Conservation (phyloP, 2,888 invertebrate species). For the Dinocampus coccinellae region DNA sequence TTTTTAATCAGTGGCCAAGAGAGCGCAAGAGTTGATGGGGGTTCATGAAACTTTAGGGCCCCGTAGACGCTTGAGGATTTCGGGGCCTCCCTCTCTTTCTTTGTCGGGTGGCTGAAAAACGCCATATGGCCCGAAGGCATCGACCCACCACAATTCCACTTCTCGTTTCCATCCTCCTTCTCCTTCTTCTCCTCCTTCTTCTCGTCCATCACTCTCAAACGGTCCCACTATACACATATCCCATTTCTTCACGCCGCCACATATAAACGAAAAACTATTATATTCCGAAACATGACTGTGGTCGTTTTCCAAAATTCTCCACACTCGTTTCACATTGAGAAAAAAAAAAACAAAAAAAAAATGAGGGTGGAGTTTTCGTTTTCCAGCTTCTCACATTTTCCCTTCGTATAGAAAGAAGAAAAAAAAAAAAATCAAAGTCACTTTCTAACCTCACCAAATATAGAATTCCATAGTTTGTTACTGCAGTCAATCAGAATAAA, state of each 20-base stretch:
- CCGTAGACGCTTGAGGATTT: not conserved
- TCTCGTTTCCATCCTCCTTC: too few species aligned
- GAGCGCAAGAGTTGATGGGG: slow-evolving; percentile 24
- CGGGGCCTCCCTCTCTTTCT: slow-evolving; percentile 31
- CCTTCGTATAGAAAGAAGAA: not conserved
- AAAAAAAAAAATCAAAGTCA: slow-evolving; percentile 1
- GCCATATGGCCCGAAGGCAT: slow-evolving; percentile 45
- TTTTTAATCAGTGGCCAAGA: slow-evolving; percentile 31
- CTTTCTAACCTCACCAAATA: slow-evolving; percentile 20
- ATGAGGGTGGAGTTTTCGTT: not conserved
- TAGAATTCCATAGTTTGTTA: not conserved
- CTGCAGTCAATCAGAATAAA: not conserved
- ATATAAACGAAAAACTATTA: not conserved
- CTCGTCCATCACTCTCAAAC: slow-evolving; percentile 2
- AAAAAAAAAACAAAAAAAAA: not conserved
- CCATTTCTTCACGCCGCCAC: not conserved
- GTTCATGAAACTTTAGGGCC: slow-evolving; percentile 12
- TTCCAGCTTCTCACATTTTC: not conserved
- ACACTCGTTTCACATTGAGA: not conserved
- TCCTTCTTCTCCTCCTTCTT: slow-evolving; percentile 5
- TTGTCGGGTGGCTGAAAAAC: slow-evolving; percentile 37
- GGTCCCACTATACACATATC: not conserved
- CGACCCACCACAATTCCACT: too few species aligned
- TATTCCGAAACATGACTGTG: slow-evolving; percentile 3
- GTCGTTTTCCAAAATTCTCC: slow-evolving; percentile 18